Evolutionary conservation across 2,113 vertebrate genomes (phyloP).

Genomic region (Rynchops niger): DNA sequence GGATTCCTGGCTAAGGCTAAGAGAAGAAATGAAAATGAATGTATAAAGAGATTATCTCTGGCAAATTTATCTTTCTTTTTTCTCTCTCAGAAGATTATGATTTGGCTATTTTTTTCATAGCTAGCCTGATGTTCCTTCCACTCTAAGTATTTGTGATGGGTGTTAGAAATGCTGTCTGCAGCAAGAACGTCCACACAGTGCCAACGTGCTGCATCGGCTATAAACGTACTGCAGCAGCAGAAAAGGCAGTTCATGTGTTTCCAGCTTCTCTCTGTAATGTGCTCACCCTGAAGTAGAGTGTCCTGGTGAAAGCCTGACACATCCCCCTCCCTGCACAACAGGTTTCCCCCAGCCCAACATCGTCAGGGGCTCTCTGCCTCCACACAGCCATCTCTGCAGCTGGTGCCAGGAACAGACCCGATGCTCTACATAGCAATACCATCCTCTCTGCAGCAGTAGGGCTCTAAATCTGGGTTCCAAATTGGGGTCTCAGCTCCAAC

Average conservation of each 20-base stretch:
- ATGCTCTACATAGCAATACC: neutral
- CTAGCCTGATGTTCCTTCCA: neutral
- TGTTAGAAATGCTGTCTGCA: neutral
- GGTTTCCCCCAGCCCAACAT: neutral
- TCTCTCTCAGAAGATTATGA: neutral
- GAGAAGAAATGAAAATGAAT: slow-evolving; percentile 26
- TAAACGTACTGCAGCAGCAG: neutral
- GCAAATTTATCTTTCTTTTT: neutral
- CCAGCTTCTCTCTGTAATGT: neutral
- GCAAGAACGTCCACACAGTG: neutral
- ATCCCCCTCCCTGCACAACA: neutral
- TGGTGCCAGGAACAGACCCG: neutral
- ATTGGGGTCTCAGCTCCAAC: neutral
- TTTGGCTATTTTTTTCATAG: neutral
- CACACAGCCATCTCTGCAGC: rapidly evolving
- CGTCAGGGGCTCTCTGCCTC: neutral
- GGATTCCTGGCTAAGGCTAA: neutral
- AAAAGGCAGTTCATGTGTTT: neutral
- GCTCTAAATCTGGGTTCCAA: neutral
- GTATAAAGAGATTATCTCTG: neutral
- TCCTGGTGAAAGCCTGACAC: neutral
- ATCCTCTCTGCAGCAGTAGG: neutral
- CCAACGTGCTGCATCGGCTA: neutral
- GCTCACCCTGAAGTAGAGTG: neutral
- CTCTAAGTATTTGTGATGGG: neutral